A percentile compares a stretch with the other conserved stretches of the same genome.
Evolutionary conservation across 53 echinoderm and acorn worm species (phyloP).

Genomic region (Echinometra lucunter): DNA sequence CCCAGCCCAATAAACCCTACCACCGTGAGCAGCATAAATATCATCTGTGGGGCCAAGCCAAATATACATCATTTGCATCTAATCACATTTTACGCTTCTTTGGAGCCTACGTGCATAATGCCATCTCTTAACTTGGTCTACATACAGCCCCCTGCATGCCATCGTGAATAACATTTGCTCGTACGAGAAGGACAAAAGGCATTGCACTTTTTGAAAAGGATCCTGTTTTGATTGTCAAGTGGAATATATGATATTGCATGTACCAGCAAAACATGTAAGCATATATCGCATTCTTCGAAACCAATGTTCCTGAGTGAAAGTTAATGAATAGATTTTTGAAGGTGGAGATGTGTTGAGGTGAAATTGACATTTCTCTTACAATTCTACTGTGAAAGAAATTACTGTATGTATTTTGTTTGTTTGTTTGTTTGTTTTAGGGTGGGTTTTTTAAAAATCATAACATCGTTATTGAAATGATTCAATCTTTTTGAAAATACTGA

Average conservation of each 20-base stretch:
- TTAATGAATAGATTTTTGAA: background rate
- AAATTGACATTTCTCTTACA: too few relatives aligned
- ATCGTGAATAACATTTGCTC: constrained; percentile 37
- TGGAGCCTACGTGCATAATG: constrained; percentile 26
- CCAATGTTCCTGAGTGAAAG: background rate
- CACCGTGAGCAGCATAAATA: constrained; percentile 16
- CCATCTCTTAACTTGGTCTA: background rate
- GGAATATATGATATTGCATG: background rate
- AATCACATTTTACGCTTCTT: constrained; percentile 41
- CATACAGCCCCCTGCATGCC: background rate
- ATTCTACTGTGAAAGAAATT: background rate
- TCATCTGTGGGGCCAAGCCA: constrained; percentile 54
- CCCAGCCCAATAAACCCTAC: constrained; percentile 22
- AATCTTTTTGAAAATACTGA: background rate
- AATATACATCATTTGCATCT: constrained; percentile 43
- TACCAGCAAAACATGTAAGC: background rate
- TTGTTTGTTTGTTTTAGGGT: background rate
- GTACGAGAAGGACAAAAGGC: background rate
- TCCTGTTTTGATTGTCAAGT: constrained; percentile 3
- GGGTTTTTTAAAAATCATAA: background rate
- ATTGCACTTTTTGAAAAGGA: background rate
- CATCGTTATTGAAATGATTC: background rate
- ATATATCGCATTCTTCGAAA: background rate
- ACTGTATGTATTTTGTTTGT: background rate
- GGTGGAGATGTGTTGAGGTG: background rate